phyloP scores from a whole-genome alignment of 2,888 invertebrate genomes.

The Drosophila barbarae region DNA sequence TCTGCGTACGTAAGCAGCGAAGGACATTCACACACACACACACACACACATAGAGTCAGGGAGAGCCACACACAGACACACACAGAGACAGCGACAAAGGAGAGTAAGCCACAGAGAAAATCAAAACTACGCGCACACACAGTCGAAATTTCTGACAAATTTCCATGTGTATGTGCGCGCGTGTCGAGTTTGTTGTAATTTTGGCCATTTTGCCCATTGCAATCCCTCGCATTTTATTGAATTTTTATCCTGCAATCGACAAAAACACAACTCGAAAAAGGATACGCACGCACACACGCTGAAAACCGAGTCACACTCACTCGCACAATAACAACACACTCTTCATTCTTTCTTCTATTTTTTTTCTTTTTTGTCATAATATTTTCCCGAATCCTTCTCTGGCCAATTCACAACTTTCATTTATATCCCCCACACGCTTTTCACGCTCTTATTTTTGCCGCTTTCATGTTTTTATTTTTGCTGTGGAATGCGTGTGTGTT shows the following conservation, averaged over 20 bases:
- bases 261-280: conserved; percentile 42
- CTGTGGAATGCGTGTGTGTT: conserved; percentile 11
- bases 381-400: conserved; percentile 51
- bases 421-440: conserved; percentile 5
- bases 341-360: neutral
- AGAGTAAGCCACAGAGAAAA: conserved; percentile 73
- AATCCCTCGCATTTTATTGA: conserved; percentile 71
- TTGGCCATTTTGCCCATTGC: conserved; percentile 68
- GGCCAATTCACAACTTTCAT: conserved; percentile 17
- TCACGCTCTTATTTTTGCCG: conserved; percentile 10
- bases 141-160: conserved; percentile 51
- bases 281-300: conserved; percentile 36
- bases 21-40: conserved; percentile 60
- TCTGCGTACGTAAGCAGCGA: conserved; percentile 76
- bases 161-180: conserved; percentile 45
- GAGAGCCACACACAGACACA: conserved; percentile 38
- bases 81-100: conserved; percentile 9
- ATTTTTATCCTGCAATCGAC: conserved; percentile 58
- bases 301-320: conserved; percentile 21
- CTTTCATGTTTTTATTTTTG: neutral
- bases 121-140: conserved; percentile 74
- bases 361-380: conserved; percentile 54
- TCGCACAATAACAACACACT: conserved; percentile 66
- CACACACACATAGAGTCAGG: conserved; percentile 12
- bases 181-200: conserved; percentile 52